Evolutionary conservation across 2,888 invertebrate species (phyloP).

Genomic region (Pandemis heparana): DNA sequence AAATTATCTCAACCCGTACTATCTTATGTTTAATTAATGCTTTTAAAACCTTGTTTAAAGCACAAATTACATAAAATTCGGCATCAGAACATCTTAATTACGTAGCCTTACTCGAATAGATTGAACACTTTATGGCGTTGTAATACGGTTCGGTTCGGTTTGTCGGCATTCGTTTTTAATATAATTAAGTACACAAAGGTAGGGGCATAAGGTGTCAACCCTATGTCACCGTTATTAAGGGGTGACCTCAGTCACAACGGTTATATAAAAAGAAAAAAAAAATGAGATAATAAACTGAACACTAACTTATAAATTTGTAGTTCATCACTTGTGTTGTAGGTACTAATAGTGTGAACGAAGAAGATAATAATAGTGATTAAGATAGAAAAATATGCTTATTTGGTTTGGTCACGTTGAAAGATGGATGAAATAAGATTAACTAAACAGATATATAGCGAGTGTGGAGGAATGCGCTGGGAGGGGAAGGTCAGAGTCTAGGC

Average conservation of each 20-base stretch:
- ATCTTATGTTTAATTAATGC: conserved; percentile 45
- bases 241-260: conserved; percentile 45
- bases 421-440: no score
- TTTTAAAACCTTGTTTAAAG: conserved; percentile 42
- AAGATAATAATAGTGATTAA: no score
- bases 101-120: background rate
- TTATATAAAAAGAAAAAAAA: no score
- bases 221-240: conserved; percentile 50
- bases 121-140: background rate
- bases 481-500: no score
- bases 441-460: no score
- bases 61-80: conserved; percentile 39
- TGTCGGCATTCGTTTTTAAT: conserved; percentile 1
- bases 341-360: no score
- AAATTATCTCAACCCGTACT: conserved; percentile 38
- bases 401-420: no score
- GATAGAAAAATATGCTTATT: no score
- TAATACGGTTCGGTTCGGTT: background rate
- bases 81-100: conserved; percentile 1
- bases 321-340: no score
- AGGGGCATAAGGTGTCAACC: conserved; percentile 50
- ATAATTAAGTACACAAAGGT: conserved; percentile 40
- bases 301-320: no score
- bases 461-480: no score
- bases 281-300: background rate